Evolutionary conservation across 2,797 vertebrate genomes (phyloP), one percentile per base, ranked within the genome.

Genomic region (Spinus olivaceus): DNA sequence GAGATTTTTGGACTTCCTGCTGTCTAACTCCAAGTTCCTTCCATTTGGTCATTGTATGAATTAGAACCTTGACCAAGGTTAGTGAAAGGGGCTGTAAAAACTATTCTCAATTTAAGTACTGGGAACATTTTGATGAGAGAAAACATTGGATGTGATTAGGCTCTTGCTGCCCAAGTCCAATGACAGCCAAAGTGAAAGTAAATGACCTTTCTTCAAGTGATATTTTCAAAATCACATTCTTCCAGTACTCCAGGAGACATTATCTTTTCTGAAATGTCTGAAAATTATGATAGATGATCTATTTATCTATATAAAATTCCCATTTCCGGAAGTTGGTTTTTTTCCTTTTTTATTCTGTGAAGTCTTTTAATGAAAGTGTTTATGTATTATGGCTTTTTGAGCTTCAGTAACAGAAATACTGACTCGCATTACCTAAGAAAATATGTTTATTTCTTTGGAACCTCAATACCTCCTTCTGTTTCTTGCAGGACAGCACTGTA

Each of bases 1-100:
- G 24, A 30, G 11, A 25, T 39, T 53, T 76, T 33, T 46, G 13
- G n/a, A 53, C 20, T 60, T 53, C 5, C 13, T 0, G 0, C 7
- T 44, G 22, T 44, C 8, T 16, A 37, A 23, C 8, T 51, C 23
- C 24, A 53, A 21, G 28, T 30, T 67, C 9, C 17, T 77, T 85
- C 20, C 10, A 46, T 47, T 33, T 60, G n/a, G 14, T 39, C 47
- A 30, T 10, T 60, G 47, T 8, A 33, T 21, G 7, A 53, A 33
- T 30, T 8, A 1, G 6, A 14, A 30, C 20, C 20, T 67, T 33
- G 28, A 39, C 6, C 28, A 61, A 46, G 16, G 13, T 60, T 46
- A 60, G 16, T 28, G 16, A 39, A 53, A 53, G 30, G 3, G 11
- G 7, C 20, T 60, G 41, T 46, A 30, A 46, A 61, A 77, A 39